A percentile compares a stretch with the other conserved stretches of the same genome.
Evolutionary conservation across 2,888 invertebrate genomes (phyloP).

Genomic region (Volucella inflata): DNA sequence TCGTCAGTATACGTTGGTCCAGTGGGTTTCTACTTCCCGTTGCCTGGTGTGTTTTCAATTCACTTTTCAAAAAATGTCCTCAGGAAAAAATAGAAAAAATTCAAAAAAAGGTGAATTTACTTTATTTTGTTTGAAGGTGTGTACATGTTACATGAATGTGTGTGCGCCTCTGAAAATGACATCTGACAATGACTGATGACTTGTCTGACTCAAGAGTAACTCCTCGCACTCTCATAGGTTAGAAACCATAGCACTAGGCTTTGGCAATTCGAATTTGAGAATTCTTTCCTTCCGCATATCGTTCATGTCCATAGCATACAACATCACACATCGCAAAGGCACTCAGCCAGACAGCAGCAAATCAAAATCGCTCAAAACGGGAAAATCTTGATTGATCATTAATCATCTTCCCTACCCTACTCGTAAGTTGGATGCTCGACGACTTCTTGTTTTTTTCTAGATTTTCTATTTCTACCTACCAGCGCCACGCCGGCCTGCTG

Average conservation of each 20-base stretch:
- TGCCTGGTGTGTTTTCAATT: constrained; percentile 35
- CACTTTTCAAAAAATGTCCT: constrained; percentile 58
- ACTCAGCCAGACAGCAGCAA: constrained; percentile 70
- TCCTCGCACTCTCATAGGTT: constrained; percentile 71
- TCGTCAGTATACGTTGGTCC: constrained; percentile 7
- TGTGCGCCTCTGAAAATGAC: constrained; percentile 67
- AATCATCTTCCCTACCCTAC: constrained; percentile 70
- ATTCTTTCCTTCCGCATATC: constrained; percentile 64
- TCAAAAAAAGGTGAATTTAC: constrained; percentile 14
- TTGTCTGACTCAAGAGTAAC: constrained; percentile 60
- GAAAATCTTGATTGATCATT: constrained; percentile 75
- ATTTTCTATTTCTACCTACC: constrained; percentile 24
- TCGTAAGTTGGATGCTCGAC: constrained; percentile 26
- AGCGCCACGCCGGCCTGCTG: constrained; percentile 31
- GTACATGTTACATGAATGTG: constrained; percentile 24
- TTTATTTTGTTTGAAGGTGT: constrained; percentile 7
- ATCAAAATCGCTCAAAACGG: constrained; percentile 74
- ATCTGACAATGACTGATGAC: constrained; percentile 74
- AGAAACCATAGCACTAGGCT: constrained; percentile 60
- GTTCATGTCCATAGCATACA: constrained; percentile 3
- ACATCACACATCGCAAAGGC: constrained; percentile 36
- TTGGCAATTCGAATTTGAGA: constrained; percentile 37
- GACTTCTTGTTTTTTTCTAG: constrained; percentile 8
- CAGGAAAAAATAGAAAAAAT: constrained; percentile 54
- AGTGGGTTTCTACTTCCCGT: constrained; percentile 16